Evolutionary conservation across 2,888 invertebrate genomes (phyloP).

Genomic region (Coleophora flavipennella): DNA sequence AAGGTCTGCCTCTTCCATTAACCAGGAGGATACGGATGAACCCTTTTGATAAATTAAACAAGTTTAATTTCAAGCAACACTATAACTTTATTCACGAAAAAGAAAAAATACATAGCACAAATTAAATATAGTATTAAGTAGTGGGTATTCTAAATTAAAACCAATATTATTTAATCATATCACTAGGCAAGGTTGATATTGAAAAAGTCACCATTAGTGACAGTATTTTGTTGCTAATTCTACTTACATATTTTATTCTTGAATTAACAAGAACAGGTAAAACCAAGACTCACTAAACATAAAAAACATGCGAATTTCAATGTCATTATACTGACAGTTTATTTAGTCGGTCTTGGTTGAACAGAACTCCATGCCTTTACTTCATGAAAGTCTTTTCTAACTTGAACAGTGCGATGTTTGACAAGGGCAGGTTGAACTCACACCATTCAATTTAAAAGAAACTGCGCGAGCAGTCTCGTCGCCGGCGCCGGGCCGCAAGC

Average conservation of each 20-base stretch:
- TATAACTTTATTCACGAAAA: slow-evolving; percentile 55
- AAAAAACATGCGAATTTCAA: slow-evolving; percentile 46
- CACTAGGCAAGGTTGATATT: slow-evolving; percentile 31
- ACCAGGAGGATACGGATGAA: no score
- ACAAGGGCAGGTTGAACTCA: slow-evolving; percentile 59
- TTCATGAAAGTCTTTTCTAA: slow-evolving; percentile 69
- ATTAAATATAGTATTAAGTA: no score
- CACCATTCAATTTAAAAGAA: slow-evolving; percentile 73
- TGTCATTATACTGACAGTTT: slow-evolving; percentile 44
- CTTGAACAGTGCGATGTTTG: slow-evolving; percentile 67
- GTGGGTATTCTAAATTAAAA: no score
- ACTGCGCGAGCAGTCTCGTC: slow-evolving; percentile 64
- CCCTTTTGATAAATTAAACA: slow-evolving; percentile 17
- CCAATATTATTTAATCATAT: slow-evolving; percentile 21
- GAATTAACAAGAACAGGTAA: slow-evolving; percentile 53
- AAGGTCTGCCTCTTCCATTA: no score
- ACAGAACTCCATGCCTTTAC: slow-evolving; percentile 71
- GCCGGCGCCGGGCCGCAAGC: slow-evolving; percentile 33
- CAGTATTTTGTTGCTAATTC: slow-evolving; percentile 18
- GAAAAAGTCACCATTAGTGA: slow-evolving; percentile 10
- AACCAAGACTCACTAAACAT: slow-evolving; percentile 74
- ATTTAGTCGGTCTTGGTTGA: slow-evolving; percentile 74
- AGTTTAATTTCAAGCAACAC: slow-evolving; percentile 46
- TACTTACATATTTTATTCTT: slow-evolving; percentile 27
- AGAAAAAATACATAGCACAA: slow-evolving; percentile 51